Evolutionary conservation across 2,797 vertebrate genomes (phyloP), one percentile per base, ranked within the genome.

Genomic region (Melanotaenia boesemani): DNA sequence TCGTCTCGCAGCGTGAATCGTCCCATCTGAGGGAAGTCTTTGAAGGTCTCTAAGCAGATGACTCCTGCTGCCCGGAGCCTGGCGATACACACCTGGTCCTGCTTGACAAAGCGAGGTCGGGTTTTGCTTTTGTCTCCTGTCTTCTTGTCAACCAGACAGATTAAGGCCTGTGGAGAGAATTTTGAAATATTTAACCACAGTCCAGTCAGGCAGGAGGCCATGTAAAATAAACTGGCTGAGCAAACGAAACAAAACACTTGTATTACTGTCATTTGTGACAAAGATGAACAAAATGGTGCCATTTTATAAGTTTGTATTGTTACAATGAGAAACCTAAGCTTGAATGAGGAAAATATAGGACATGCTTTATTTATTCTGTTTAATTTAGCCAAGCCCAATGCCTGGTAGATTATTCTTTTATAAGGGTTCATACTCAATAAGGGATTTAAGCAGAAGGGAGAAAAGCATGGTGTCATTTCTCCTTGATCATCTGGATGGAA

Each of bases 101-200:
- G 97, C 94, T 99, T 99, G 63, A 99, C 98, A 78, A 99, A 99
- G 82, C 98, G 97, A 44, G 98, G 98, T 71, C 97, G 95, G 54
- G 94, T 98, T 95, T 98, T 99, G 93, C 97, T 98, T 88, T 99
- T 99, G 83, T 99, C 98, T 77, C 98, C 98, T 6, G 96, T 95
- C 94, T 99, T 99, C 94, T 99, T 99, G 94, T 99, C 98, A 94
- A 99, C 97, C 95, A 99, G 94, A 92, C 98, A 99, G 92, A 99
- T 98, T 97, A 99, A 97, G 95, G 98, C 98, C 98, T 99, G 83
- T 0, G 5, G 63, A 8, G 1, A 12, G 59, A 70, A 68, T 76
- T 70, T 20, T 1, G 11, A 41, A 50, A 20, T 72, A 18, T 56
- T 24, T 12, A 61, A 30, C 15, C 9, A 4, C 24, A 9, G 8